Conservation (phyloP, 2,888 invertebrate genomes). For the Penaeus monodon region DNA sequence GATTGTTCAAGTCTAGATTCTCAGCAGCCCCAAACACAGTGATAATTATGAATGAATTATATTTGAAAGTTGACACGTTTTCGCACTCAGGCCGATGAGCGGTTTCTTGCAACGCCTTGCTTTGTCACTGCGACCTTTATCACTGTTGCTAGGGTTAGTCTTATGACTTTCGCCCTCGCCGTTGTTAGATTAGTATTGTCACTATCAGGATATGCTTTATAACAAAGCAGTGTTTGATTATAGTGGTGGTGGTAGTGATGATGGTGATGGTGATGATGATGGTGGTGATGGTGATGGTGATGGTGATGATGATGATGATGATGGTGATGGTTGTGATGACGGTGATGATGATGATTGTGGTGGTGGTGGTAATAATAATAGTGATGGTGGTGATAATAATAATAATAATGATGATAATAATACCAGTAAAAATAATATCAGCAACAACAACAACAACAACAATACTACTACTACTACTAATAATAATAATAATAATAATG, state of each 20-base stretch:
- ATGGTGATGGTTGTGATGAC: neutral
- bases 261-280: neutral
- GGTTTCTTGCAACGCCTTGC: too few relatives aligned
- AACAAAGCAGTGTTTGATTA: neutral
- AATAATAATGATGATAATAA: constrained; percentile 1
- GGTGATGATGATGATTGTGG: constrained; percentile 1
- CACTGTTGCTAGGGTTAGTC: too few relatives aligned
- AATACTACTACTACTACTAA: neutral
- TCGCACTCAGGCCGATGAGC: too few relatives aligned
- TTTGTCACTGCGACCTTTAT: too few relatives aligned
- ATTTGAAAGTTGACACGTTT: too few relatives aligned
- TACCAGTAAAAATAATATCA: constrained; percentile 1
- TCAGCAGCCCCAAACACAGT: too few relatives aligned
- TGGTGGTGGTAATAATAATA: neutral
- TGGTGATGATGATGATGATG: constrained; percentile 1
- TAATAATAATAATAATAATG: too few relatives aligned
- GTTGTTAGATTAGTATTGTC: too few relatives aligned
- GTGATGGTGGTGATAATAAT: neutral
- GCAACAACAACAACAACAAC: neutral
- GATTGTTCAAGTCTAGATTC: too few relatives aligned
- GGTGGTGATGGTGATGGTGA: constrained; percentile 3
- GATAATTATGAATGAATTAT: too few relatives aligned
- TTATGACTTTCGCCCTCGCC: too few relatives aligned
- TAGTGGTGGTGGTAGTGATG: neutral
- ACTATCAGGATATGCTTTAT: too few relatives aligned